Evolutionary conservation across 2,797 vertebrate species (phyloP).

Genomic region (Chloroceryle inda): DNA sequence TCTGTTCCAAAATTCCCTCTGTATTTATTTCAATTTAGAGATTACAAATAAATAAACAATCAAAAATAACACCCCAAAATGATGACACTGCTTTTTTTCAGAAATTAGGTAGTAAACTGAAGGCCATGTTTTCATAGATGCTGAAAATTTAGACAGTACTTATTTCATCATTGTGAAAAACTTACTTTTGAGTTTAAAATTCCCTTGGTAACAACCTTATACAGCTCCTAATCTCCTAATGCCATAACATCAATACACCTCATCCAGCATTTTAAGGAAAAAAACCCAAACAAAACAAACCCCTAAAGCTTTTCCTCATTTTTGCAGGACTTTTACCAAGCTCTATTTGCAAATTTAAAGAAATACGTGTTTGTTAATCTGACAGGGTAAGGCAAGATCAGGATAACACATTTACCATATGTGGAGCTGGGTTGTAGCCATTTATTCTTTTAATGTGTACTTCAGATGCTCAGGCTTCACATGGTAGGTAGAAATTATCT

Average conservation of each 20-base stretch:
- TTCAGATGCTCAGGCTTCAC: not conserved
- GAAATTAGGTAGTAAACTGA: not conserved
- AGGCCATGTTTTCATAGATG: not conserved
- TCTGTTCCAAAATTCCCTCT: not conserved
- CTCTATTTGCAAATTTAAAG: not conserved
- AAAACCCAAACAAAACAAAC: accelerated
- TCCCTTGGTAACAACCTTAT: not conserved
- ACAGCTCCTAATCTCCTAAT: not conserved
- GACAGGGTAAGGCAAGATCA: not conserved
- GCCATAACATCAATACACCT: not conserved
- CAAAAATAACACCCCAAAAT: not conserved
- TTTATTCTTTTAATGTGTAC: conserved; percentile 18
- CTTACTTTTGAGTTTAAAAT: not conserved
- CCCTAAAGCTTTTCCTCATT: not conserved
- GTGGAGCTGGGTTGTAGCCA: not conserved
- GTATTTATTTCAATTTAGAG: not conserved
- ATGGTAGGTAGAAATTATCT: conserved; percentile 41
- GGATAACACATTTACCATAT: conserved; percentile 16
- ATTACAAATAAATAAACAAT: too few species aligned
- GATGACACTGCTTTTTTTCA: not conserved
- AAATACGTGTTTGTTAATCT: not conserved
- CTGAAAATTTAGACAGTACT: not conserved
- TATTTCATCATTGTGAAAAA: not conserved
- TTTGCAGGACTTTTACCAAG: not conserved
- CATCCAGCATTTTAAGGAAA: not conserved